Percentiles rank a stretch among this genome's conserved stretches.
phyloP scores from a whole-genome alignment of 64 coral and sea anemone genomes.

The Hydrozoanthus tunicans region DNA sequence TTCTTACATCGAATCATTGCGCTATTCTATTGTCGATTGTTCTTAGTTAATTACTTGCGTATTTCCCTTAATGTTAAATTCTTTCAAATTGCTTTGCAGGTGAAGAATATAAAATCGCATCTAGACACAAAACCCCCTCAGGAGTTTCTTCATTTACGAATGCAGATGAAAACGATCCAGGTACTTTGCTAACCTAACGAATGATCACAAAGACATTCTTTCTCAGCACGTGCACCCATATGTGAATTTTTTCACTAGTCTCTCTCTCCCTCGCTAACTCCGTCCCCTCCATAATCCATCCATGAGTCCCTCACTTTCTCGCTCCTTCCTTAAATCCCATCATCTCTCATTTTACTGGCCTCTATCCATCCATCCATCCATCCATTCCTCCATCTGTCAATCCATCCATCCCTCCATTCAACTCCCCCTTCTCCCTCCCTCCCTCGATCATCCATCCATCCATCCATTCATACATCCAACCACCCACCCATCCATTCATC shows the following conservation, averaged over 20 bases:
- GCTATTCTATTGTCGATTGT: neutral
- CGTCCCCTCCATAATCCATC: neutral
- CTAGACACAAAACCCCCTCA: conserved; percentile 45
- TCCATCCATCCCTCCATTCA: neutral
- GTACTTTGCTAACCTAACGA: neutral
- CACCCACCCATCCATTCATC: neutral
- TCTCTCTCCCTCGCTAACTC: neutral
- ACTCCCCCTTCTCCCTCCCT: neutral
- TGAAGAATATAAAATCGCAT: conserved; percentile 37
- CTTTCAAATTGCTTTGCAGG: neutral
- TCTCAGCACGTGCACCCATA: neutral
- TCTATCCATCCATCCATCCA: neutral
- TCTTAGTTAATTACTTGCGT: neutral
- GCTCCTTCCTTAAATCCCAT: neutral
- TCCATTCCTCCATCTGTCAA: neutral
- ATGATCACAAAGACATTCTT: neutral
- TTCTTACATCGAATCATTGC: neutral
- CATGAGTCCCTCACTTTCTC: neutral
- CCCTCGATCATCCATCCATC: neutral
- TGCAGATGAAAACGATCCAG: conserved; percentile 59
- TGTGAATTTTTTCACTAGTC: neutral
- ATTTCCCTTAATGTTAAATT: neutral
- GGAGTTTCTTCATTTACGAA: conserved; percentile 41
- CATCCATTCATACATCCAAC: neutral
- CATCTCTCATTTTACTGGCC: neutral